Base-by-base conservation (phyloP, 1,140 invertebrate genomes). In the Scaptomyza hsui region DNA sequence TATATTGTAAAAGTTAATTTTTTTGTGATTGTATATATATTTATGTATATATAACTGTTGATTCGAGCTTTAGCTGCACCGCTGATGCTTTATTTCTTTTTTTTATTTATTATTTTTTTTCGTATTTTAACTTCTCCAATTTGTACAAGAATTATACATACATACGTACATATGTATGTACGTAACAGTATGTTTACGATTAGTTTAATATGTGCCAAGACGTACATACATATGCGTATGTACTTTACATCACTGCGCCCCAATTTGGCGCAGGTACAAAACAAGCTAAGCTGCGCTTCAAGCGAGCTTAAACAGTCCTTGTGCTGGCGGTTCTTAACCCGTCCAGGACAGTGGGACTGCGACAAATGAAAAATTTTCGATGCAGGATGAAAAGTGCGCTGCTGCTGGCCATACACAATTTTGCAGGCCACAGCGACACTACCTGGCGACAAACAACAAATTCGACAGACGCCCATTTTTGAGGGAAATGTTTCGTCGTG, bases 71-170 rank as follows among this genome's bases (percentile, higher is more conserved):
- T 62, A 59, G 42, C 61, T 63, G 62, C 72, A 74, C 70, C 72
- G 78, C 63, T 72, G 64, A 62, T 60, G 71, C 42, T 51, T 42
- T 57, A 44, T 53, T 62, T 59, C 44, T 77, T 71, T 63, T 65
- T 55, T 59, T 55, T 39, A 47, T 56, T 45, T 59, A 56, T 12
- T 56, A 7, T 62, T 37, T 24, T 41, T 52, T 61, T 56, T 61
- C 13, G 12, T 72, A 15, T 47, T 71, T 65, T 37, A 57, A 57
- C n/a, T 45, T 62, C 47, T 47, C 41, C 29, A 32, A 67, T 79
- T 83, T 85, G 76, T 85, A 85, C 81, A 85, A 83, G 63, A 85
- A 71, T 77, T n/a, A 71, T 82, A 82, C 75, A 82, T 59, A 78
- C 77, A 80, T 41, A 64, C n/a, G n/a, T n/a, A n/a, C n/a, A n/a